Evolutionary conservation across 2,113 vertebrate species (phyloP).

Genomic region (Xiphias gladius): DNA sequence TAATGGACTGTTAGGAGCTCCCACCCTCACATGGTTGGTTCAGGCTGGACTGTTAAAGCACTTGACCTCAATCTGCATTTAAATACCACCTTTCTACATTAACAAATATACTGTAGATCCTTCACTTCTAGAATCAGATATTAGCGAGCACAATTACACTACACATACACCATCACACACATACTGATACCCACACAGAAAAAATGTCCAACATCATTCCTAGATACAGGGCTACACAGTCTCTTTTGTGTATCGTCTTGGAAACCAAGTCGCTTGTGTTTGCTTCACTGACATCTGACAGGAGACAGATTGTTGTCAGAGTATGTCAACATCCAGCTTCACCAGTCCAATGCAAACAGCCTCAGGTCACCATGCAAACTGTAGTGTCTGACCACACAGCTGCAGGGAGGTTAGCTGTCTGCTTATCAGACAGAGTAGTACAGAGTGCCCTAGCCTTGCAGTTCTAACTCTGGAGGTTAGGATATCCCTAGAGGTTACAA

Average conservation of each 20-base stretch:
- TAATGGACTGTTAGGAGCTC: conserved; percentile 6
- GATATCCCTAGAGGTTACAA: neutral
- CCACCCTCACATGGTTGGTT: neutral
- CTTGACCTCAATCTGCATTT: neutral
- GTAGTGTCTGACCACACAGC: conserved; percentile 16
- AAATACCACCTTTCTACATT: neutral
- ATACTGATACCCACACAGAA: neutral
- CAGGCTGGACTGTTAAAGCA: neutral
- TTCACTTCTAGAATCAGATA: conserved; percentile 5
- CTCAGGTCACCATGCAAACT: conserved; percentile 58
- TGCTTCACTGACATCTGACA: conserved; percentile 48
- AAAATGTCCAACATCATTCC: conserved; percentile 31
- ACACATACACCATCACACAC: conserved; percentile 3
- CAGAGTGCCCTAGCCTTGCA: conserved; percentile 23
- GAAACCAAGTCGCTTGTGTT: conserved; percentile 57
- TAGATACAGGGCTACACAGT: conserved; percentile 18
- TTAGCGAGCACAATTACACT: conserved; percentile 10
- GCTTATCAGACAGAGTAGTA: conserved; percentile 52
- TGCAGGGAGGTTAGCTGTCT: conserved; percentile 26
- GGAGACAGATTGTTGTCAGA: conserved; percentile 55
- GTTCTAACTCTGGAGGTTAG: conserved; percentile 15
- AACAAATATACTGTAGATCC: neutral
- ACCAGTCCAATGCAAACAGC: conserved; percentile 63
- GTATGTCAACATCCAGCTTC: conserved; percentile 66
- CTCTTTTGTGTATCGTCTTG: conserved; percentile 49